Percentiles rank a stretch among this genome's conserved stretches.
Evolutionary conservation across 2,888 invertebrate genomes (phyloP).

Genomic region (Macrophya annulata): DNA sequence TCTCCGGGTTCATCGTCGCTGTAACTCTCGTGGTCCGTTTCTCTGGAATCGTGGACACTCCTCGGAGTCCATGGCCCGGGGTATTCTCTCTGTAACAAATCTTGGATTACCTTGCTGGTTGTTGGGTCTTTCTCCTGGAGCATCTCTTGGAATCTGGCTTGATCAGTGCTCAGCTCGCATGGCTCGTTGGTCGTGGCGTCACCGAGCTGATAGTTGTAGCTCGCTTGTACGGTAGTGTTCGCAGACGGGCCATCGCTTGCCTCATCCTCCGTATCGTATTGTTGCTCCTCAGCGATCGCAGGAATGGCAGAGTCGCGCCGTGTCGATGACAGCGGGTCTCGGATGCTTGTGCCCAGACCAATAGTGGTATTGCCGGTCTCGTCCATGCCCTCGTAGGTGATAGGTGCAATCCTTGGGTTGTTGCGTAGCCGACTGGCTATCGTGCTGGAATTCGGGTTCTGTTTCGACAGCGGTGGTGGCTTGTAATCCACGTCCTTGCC

Average conservation of each 20-base stretch:
- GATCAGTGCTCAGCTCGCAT: background rate
- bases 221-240: background rate
- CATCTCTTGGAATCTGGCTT: background rate
- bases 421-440: background rate
- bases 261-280: background rate
- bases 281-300: background rate
- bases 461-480: background rate
- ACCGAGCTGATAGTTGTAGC: too few relatives aligned
- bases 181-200: too few relatives aligned
- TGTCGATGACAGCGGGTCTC: background rate
- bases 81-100: background rate
- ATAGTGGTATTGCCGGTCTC: background rate
- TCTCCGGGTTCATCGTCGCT: background rate
- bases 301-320: background rate
- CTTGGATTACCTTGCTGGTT: conserved; percentile 7
- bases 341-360: background rate
- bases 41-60: background rate
- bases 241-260: background rate
- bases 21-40: background rate
- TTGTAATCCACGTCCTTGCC: background rate
- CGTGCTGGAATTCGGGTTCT: background rate
- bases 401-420: background rate
- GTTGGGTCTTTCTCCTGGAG: conserved; percentile 3
- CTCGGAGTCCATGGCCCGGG: background rate
- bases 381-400: background rate